Evolutionary conservation across 2,797 vertebrate species (phyloP).

Genomic region (Siniperca scherzeri): DNA sequence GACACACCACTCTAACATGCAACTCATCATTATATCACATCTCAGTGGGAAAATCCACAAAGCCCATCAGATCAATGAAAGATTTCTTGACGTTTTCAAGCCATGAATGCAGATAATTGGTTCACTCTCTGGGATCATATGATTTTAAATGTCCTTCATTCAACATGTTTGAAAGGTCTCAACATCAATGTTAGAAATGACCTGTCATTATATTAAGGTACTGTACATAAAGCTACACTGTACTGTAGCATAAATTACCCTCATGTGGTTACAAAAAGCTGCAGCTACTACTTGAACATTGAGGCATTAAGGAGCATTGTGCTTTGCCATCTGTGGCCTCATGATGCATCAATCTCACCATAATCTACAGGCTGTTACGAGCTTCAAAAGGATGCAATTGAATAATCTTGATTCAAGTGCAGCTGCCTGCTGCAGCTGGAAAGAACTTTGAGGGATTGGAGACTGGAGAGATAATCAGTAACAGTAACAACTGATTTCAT

Average conservation of each 20-base stretch:
- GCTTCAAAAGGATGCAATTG: constrained; percentile 37
- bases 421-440: constrained; percentile 57
- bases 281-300: constrained; percentile 10
- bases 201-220: constrained; percentile 2
- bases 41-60: constrained; percentile 12
- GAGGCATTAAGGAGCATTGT: constrained; percentile 56
- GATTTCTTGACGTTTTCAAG: background rate
- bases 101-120: constrained; percentile 26
- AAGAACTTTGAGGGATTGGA: constrained; percentile 42
- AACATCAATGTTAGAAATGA: background rate
- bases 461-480: constrained; percentile 6
- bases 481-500: background rate
- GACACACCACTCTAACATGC: constrained; percentile 16
- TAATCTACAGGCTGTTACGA: constrained; percentile 46
- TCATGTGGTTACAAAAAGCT: constrained; percentile 15
- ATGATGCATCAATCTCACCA: constrained; percentile 47
- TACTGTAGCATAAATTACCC: constrained; percentile 25
- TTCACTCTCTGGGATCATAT: background rate
- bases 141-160: constrained; percentile 39
- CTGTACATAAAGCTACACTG: constrained; percentile 4
- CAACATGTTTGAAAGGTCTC: constrained; percentile 3
- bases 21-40: constrained; percentile 25
- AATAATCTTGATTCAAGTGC: constrained; percentile 61
- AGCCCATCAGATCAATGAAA: constrained; percentile 25
- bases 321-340: constrained; percentile 63